A percentile compares a stretch with the other conserved stretches of the same genome.
These are phyloP conservation scores for Epinephelus fuscoguttatus DNA, from an alignment of 2,113 vertebrate genomes.

Conservation along the genomic window DNA sequence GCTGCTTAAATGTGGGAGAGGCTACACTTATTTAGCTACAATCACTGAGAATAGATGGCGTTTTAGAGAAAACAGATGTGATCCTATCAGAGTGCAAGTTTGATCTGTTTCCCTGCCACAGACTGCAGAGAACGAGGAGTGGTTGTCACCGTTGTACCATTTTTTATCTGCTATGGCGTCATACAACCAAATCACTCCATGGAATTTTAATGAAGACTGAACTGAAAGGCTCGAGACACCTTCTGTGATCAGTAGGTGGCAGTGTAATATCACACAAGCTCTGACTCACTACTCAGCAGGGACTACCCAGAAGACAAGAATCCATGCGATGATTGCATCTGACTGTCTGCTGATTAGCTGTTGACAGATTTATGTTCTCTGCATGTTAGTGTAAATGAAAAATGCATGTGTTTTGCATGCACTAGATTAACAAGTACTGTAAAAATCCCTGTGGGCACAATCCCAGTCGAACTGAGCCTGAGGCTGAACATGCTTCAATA, in stretches of 20 bases:
- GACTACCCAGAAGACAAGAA: neutral
- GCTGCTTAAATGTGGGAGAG: neutral
- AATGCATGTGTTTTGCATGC: neutral
- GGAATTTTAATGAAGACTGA: slow-evolving; percentile 10
- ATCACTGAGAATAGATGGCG: neutral
- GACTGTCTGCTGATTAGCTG: neutral
- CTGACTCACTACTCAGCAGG: neutral
- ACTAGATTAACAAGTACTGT: neutral
- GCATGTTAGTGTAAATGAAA: neutral
- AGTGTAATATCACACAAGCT: neutral
- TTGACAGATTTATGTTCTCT: neutral
- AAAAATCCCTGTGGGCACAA: neutral
- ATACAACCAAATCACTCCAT: neutral
- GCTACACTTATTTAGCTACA: neutral
- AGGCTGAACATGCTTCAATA: neutral
- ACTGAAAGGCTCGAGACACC: neutral
- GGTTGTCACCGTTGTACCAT: neutral
- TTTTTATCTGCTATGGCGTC: neutral
- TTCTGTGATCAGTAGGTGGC: slow-evolving; percentile 24
- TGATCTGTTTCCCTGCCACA: neutral
- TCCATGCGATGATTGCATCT: neutral
- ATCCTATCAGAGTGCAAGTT: neutral
- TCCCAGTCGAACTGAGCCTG: neutral
- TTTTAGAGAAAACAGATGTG: neutral
- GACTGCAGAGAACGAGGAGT: neutral